Evolutionary conservation across 1,140 invertebrate species (phyloP), one percentile per base, ranked within the genome.

Genomic region (Mamestra configurata): DNA sequence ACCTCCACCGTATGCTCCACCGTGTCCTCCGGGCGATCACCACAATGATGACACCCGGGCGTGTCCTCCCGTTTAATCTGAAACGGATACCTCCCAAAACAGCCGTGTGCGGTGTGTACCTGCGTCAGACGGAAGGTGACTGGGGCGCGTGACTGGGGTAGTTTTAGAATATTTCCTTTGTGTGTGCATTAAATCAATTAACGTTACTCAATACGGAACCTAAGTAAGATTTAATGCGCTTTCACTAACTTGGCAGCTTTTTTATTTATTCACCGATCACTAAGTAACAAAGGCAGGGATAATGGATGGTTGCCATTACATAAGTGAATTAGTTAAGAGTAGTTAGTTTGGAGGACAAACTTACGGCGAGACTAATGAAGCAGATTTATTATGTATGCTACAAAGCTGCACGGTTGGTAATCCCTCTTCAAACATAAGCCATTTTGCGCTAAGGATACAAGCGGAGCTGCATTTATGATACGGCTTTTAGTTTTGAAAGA

Each of bases 261-360:
- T 53, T 71, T 53, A 70, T 71, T 71, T 71, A 71, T 71, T 71
- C 8, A 53, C 49, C 68, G 13, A 71, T 71, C 68, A 31, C 46
- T 53, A 35, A 71, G 68, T 53, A 51, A 53, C 68, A 73, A 57
- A 57, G 71, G 66, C 66, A 31, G 22, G 22, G 51, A 73, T 57
- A 73, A 73, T 73, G 27, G 53, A 73, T 73, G 53, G 53, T n/a
- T 43, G 49, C 51, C 71, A 73, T 73, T 73, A 73, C 24, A 53
- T 59, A 57, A 53, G 53, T 73, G 53, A 73, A 73, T 73, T 55
- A 71, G 66, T 55, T 55, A 73, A 73, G 53, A 53, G 53, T n/a
- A 68, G 64, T 49, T 46, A 70, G 37, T 70, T 70, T 70, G 20
- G 20, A 70, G 66, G 66, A 70, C 66, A 70, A 43, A 46, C 66